Evolutionary conservation across 2,113 vertebrate species (phyloP).

Genomic region (Salvelinus namaycush): DNA sequence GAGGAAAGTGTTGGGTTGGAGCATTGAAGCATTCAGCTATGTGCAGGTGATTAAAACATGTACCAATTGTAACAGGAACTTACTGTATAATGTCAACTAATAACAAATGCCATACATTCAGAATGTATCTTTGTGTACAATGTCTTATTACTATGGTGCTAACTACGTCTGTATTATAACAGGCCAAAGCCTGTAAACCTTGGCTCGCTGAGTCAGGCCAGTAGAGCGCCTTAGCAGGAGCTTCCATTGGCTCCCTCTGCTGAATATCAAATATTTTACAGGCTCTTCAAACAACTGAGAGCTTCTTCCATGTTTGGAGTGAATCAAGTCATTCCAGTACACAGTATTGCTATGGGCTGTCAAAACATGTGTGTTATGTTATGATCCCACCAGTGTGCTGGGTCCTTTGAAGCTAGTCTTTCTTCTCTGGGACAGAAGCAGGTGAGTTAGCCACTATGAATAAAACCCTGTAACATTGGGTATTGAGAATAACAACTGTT

Average conservation of each 20-base stretch:
- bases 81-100: background rate
- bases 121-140: background rate
- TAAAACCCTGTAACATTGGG: background rate
- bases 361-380: slow-evolving; percentile 11
- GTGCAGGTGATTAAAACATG: background rate
- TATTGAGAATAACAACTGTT: too few relatives aligned
- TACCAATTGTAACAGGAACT: background rate
- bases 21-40: too few relatives aligned
- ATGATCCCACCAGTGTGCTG: slow-evolving; percentile 16
- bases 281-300: slow-evolving; percentile 22
- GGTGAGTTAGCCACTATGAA: background rate
- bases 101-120: background rate
- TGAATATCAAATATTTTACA: slow-evolving; percentile 42
- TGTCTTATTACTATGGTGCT: background rate
- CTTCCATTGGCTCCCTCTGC: slow-evolving; percentile 27
- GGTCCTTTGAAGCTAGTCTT: slow-evolving; percentile 19
- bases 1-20: too few relatives aligned
- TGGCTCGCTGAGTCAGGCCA: background rate
- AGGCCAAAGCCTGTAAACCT: background rate
- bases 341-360: slow-evolving; percentile 9
- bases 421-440: background rate
- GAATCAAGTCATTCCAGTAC: background rate
- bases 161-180: too few relatives aligned
- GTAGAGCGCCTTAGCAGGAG: slow-evolving; percentile 5
- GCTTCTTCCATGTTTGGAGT: slow-evolving; percentile 22